Percentiles rank a stretch among this genome's conserved stretches.
Conservation (phyloP, 2,797 vertebrate genomes). For the Pangasius krempfi region DNA sequence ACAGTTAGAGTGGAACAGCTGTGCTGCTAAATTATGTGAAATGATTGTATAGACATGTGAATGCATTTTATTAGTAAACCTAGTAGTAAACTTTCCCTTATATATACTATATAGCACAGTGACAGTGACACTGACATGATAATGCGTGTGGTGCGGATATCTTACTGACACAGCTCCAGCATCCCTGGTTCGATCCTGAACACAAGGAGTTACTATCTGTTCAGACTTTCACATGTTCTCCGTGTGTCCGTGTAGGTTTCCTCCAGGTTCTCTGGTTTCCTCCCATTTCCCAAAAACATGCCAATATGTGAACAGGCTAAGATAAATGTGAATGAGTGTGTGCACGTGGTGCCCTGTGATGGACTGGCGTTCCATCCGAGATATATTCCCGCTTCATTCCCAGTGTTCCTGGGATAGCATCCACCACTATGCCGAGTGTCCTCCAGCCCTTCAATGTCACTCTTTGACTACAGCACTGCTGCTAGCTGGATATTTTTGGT, state of each 20-base stretch:
- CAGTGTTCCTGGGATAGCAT: neutral
- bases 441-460: neutral
- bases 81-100: neutral
- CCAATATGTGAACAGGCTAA: neutral
- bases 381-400: neutral
- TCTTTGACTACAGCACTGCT: neutral
- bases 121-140: neutral
- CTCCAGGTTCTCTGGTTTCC: neutral
- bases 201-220: neutral
- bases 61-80: slow-evolving; percentile 5
- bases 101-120: neutral
- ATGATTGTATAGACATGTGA: neutral
- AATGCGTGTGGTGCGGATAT: neutral
- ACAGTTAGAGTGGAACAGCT: slow-evolving; percentile 10
- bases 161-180: neutral
- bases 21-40: neutral
- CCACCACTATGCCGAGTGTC: neutral
- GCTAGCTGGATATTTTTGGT: neutral
- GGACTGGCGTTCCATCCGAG: neutral
- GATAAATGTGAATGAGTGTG: neutral
- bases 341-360: neutral
- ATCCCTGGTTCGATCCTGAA: neutral
- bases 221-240: neutral
- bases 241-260: neutral
- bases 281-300: neutral